These are phyloP conservation scores for Clarias batrachus DNA, from an alignment of 2,113 vertebrate genomes.

Conservation along the genomic window DNA sequence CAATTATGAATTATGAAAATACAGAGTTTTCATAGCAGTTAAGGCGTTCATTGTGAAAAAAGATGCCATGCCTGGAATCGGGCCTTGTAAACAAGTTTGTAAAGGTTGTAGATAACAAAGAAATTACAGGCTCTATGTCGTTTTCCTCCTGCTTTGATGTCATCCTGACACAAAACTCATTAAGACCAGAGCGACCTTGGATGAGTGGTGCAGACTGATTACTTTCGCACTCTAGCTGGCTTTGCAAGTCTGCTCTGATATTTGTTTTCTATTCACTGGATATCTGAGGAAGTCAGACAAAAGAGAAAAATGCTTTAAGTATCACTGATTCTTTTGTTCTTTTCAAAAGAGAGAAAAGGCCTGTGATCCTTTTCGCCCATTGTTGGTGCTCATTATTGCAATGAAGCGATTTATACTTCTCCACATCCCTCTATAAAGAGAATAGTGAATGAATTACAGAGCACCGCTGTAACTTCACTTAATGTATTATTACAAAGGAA, in stretches of 20 bases:
- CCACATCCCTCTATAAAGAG: constrained; percentile 69
- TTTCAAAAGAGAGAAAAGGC: constrained; percentile 65
- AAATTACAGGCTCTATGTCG: constrained; percentile 50
- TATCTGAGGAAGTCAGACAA: constrained; percentile 70
- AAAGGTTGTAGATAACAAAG: constrained; percentile 61
- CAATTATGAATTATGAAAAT: constrained; percentile 56
- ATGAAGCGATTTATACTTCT: constrained; percentile 66
- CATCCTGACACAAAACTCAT: constrained; percentile 60
- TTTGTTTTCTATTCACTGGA: constrained; percentile 65
- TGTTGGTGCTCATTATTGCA: constrained; percentile 69
- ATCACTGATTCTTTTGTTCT: constrained; percentile 70
- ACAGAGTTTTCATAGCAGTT: constrained; percentile 59
- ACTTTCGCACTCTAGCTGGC: constrained; percentile 61
- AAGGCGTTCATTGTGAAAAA: constrained; percentile 65
- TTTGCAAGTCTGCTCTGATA: constrained; percentile 63
- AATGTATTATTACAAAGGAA: constrained; percentile 68
- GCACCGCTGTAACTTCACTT: constrained; percentile 62
- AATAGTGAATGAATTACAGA: constrained; percentile 64
- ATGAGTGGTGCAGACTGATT: constrained; percentile 63
- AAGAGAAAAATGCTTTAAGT: constrained; percentile 69
- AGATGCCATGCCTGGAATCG: constrained; percentile 61
- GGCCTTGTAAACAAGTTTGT: constrained; percentile 69
- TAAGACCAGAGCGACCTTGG: constrained; percentile 64
- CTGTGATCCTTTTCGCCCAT: constrained; percentile 54
- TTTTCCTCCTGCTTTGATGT: constrained; percentile 65